Base-by-base conservation (phyloP, 2,113 vertebrate genomes). In the Lates calcarifer region DNA sequence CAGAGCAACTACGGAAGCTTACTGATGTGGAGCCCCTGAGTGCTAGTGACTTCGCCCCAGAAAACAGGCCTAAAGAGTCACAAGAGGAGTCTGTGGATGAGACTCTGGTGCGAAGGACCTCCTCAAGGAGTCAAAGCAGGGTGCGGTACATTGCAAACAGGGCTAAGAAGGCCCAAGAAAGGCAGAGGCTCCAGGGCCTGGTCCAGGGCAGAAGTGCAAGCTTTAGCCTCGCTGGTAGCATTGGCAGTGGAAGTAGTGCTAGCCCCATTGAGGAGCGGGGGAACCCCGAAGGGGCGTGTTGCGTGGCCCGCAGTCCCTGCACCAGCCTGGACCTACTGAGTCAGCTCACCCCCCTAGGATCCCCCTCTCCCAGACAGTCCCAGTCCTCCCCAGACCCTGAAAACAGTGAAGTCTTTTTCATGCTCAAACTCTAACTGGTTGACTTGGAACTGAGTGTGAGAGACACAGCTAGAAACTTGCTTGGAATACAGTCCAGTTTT, bases 61-160 rank as follows among this genome's bases (percentile, higher is more conserved):
- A 95, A 93, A 93, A 66, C 81, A 86, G 17, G 0, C 78, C 61
- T 0, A 89, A 85, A 5, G 83, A 76, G 51, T 24, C 33, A 5
- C 64, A 49, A 0, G 95, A 95, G 37, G 87, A 90, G 11, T 20
- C 37, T 9, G 65, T 71, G 12, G 93, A 94, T 20, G 85, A 88
- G 28, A 87, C 65, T 1, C 91, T 96, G 63, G 88, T 97, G n/a
- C 91, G 96, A 4, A 92, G 97, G 4, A 96, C 96, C 0, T 98
- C 98, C 0, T 99, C 97, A 0, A 94, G 97, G 72, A 99, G 97
- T 79, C 97, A 98, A 86, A 99, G 97, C 81, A 90, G 97, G 0
- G 97, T 98, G 63, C 95, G 97, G 0, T 97, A 98, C 90, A 97
- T 99, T 0, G 97, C 97, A 79, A 97, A 97, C 93, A 75, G 96